Evolutionary conservation across 2,113 vertebrate species (phyloP), one percentile per base, ranked within the genome.

Genomic region (Chlorodrepanis virens): DNA sequence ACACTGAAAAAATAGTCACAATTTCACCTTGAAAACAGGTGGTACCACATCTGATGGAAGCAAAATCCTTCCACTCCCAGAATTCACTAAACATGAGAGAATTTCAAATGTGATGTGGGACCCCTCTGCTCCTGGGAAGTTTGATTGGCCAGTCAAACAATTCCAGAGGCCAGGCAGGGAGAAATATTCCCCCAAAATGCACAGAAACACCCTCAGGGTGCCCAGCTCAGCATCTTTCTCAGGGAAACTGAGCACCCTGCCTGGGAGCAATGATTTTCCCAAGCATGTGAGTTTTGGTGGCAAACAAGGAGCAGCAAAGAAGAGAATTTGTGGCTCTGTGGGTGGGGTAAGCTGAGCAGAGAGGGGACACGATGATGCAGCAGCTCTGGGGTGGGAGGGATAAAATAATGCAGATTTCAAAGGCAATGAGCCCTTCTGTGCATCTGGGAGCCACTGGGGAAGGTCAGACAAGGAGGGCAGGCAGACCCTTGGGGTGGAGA

Each of bases 341-440:
- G 11, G 63, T 14, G 63, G 49, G 19, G 11, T 5, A 0, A 9
- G n/a, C 4, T 2, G 49, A 11, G 4, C 16, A 45, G 52, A 60
- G 64, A 39, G 28, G 60, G 68, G 59, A 35, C 10, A 18, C 3
- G 11, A 3, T 1, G 40, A 17, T 28, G 52, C 47, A 63, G 10
- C 82, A 47, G 65, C 13, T 4, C 8, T 19, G n/a, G 68, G 45
- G 37, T 4, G 18, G 42, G 16, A 16, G 20, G 33, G 28, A 37
- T 16, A 1, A 12, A 4, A 42, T 10, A 6, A 2, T 27, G 31
- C 44, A 6, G 8, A 1, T 9, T 3, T 1, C 1, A 31, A 37
- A 29, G 52, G 44, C 4, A 20, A 7, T 0, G 24, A 65, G 20
- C 0, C 1, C 0, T 23, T 71, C 10, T 49, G 77, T 10, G 7